phyloP scores from a whole-genome alignment of 2,113 vertebrate species.

The Campylorhamphus procurvoides region DNA sequence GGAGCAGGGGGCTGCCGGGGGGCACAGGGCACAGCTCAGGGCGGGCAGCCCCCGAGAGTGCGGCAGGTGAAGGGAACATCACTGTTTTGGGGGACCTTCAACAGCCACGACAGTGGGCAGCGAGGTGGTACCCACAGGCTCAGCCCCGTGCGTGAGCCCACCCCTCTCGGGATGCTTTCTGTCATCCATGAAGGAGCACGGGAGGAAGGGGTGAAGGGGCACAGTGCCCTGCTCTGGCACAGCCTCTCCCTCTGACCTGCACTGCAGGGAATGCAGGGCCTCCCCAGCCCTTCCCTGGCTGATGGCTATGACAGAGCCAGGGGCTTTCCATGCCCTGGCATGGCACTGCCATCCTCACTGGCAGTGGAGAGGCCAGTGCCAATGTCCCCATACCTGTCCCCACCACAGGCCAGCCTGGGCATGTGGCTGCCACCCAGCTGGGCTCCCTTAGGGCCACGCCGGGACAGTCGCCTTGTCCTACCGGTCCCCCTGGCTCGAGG shows the following conservation, averaged over 20 bases:
- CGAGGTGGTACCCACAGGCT: not conserved
- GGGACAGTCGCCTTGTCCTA: not conserved
- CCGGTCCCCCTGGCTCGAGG: slow-evolving; percentile 18
- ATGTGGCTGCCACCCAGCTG: not conserved
- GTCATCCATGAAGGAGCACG: fast-evolving
- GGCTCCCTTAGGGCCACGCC: fast-evolving
- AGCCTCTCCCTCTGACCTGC: not conserved
- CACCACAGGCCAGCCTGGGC: not conserved
- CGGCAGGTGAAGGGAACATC: fast-evolving
- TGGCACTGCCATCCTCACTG: fast-evolving
- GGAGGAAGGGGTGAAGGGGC: not conserved
- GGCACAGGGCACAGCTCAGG: not conserved
- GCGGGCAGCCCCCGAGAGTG: fast-evolving
- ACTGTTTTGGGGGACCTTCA: fast-evolving
- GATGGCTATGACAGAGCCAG: fast-evolving
- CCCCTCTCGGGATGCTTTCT: not conserved
- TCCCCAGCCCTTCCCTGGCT: not conserved
- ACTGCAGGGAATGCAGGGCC: not conserved
- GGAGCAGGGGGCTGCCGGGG: not conserved
- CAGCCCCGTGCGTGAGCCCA: fast-evolving
- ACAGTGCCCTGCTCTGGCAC: fast-evolving
- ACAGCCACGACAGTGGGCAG: fast-evolving
- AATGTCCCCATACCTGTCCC: not conserved
- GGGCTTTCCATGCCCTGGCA: not conserved
- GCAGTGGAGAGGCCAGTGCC: not conserved